Percentiles rank a stretch among this genome's conserved stretches.
Evolutionary conservation across 2,888 invertebrate genomes (phyloP).

Genomic region (Lamproptera curius): DNA sequence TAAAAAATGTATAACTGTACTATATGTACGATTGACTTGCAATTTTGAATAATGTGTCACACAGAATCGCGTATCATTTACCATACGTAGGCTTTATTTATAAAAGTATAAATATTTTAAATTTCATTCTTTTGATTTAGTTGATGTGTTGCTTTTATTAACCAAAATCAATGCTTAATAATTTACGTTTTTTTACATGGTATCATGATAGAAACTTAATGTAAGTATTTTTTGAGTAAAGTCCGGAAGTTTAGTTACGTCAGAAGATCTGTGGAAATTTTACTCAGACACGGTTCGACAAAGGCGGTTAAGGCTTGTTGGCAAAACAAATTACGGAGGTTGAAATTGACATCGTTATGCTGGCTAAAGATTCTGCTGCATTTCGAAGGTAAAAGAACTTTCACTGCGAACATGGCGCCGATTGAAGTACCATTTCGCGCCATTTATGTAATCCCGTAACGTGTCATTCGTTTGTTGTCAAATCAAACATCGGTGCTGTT

Average conservation of each 20-base stretch:
- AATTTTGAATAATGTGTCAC: no score
- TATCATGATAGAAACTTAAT: background rate
- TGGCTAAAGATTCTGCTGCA: slow-evolving; percentile 43
- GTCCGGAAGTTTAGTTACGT: slow-evolving; percentile 1
- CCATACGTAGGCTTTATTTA: no score
- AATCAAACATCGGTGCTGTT: background rate
- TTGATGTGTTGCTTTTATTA: no score
- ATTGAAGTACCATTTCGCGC: background rate
- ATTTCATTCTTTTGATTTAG: no score
- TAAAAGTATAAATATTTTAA: no score
- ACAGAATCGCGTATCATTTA: no score
- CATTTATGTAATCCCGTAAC: slow-evolving; percentile 13
- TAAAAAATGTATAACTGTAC: no score
- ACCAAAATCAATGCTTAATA: no score
- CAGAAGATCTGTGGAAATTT: slow-evolving; percentile 5
- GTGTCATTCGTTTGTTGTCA: slow-evolving; percentile 7
- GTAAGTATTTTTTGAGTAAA: background rate
- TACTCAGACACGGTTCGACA: slow-evolving; percentile 9
- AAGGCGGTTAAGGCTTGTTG: slow-evolving; percentile 14
- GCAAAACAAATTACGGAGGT: slow-evolving; percentile 37
- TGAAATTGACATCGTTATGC: slow-evolving; percentile 45
- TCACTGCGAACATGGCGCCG: slow-evolving; percentile 39
- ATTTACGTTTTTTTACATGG: no score
- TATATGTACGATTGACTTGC: no score
- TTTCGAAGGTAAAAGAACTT: slow-evolving; percentile 59